Evolutionary conservation across 2,888 invertebrate species (phyloP).

Genomic region (Dryadula phaetusa): DNA sequence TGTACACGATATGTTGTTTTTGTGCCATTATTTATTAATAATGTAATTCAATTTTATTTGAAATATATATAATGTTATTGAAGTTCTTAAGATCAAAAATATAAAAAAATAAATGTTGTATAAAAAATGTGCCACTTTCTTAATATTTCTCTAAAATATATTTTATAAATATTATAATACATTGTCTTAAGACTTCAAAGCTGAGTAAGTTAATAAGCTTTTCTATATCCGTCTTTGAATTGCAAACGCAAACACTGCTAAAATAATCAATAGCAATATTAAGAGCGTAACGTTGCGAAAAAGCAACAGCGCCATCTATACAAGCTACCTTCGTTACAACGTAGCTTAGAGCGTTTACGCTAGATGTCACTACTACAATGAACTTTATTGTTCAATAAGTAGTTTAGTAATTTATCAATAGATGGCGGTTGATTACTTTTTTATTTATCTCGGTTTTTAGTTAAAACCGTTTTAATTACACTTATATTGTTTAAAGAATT

Average conservation of each 20-base stretch:
- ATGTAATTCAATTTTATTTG: too few species aligned
- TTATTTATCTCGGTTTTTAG: too few species aligned
- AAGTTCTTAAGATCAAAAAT: too few species aligned
- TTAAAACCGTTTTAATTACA: too few species aligned
- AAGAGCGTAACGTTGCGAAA: slow-evolving; percentile 29
- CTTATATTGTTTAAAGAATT: too few species aligned
- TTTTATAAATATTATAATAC: neutral
- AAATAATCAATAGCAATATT: slow-evolving; percentile 43
- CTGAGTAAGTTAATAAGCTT: slow-evolving; percentile 35
- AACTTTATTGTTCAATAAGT: slow-evolving; percentile 1
- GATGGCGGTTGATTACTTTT: slow-evolving; percentile 54
- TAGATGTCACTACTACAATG: slow-evolving; percentile 7
- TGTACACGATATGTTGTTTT: too few species aligned
- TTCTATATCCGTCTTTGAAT: slow-evolving; percentile 35
- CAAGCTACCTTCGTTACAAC: slow-evolving; percentile 11
- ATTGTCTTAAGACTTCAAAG: slow-evolving; percentile 2
- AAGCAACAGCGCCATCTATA: slow-evolving; percentile 67
- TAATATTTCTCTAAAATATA: neutral
- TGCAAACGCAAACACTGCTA: slow-evolving; percentile 38
- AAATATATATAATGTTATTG: too few species aligned
- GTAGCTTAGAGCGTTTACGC: neutral
- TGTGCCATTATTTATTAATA: too few species aligned
- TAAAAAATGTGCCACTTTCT: neutral
- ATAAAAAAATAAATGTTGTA: too few species aligned
- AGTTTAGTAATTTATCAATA: slow-evolving; percentile 48